A percentile compares a stretch with the other conserved stretches of the same genome.
phyloP scores from a whole-genome alignment of 2,888 invertebrate species.

The Tenthredo mesomela region DNA sequence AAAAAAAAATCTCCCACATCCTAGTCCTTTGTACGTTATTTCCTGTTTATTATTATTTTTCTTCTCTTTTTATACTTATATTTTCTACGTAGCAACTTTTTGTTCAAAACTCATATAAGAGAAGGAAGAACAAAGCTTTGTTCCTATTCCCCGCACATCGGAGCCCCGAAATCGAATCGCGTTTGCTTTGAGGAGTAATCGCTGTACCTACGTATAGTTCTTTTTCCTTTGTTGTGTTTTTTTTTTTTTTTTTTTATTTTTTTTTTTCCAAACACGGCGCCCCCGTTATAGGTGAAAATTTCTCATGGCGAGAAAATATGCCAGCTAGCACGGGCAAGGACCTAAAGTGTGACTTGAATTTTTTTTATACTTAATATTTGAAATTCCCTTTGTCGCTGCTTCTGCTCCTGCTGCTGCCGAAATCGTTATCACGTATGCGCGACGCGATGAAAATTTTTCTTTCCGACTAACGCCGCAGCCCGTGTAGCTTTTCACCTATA shows the following conservation, averaged over 20 bases:
- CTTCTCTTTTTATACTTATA: not conserved
- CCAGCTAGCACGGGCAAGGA: constrained; percentile 19
- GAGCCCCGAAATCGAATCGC: constrained; percentile 40
- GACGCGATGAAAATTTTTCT: constrained; percentile 43
- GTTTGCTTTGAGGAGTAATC: constrained; percentile 43
- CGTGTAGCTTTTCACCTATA: not conserved
- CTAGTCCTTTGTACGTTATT: not conserved
- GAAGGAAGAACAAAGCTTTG: constrained; percentile 27
- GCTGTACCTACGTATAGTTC: constrained; percentile 27
- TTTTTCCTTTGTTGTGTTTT: constrained; percentile 33
- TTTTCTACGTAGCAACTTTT: constrained; percentile 7
- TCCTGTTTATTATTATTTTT: not conserved
- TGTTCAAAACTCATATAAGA: constrained; percentile 13
- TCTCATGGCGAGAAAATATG: constrained; percentile 2
- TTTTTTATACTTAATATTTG: constrained; percentile 33
- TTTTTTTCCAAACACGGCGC: constrained; percentile 17
- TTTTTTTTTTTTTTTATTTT: not conserved
- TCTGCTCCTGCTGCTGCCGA: not conserved
- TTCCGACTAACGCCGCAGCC: not conserved
- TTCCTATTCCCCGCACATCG: constrained; percentile 29
- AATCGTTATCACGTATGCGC: constrained; percentile 32
- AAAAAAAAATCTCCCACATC: not conserved
- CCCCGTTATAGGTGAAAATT: not conserved
- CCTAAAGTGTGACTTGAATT: constrained; percentile 53
- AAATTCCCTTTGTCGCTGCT: constrained; percentile 51